Conservation (phyloP, 64 coral and sea anemone genomes). For the Montipora efflorescens region DNA sequence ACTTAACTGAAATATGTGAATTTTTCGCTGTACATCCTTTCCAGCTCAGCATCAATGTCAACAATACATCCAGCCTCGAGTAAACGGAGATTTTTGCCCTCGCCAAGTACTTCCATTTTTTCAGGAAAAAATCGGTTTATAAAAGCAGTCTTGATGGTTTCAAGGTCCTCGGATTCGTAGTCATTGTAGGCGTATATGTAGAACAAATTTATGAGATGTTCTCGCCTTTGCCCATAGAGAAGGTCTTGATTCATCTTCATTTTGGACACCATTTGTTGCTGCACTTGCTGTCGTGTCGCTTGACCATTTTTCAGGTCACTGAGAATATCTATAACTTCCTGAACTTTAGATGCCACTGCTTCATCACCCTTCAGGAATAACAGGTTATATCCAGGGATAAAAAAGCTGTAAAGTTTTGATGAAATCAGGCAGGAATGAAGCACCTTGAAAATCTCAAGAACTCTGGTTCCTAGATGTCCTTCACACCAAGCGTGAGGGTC, state of each 20-base stretch:
- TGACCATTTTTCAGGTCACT: conserved; percentile 6
- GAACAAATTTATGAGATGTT: conserved; percentile 17
- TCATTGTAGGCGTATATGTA: background rate
- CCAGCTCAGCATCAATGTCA: background rate
- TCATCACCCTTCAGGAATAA: background rate
- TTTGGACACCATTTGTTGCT: background rate
- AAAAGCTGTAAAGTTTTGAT: conserved; percentile 2
- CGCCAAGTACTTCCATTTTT: background rate
- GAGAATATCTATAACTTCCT: conserved; percentile 10
- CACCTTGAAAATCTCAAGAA: no score
- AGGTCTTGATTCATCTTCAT: background rate
- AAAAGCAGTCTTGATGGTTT: background rate
- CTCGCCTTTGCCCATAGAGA: background rate
- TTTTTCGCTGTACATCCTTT: background rate
- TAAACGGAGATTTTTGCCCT: conserved; percentile 6
- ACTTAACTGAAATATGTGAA: background rate
- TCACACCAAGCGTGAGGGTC: no score
- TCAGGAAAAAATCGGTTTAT: conserved; percentile 12
- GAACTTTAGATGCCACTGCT: background rate
- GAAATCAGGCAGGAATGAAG: background rate
- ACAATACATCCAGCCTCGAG: background rate
- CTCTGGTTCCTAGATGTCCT: no score
- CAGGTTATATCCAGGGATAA: conserved; percentile 3
- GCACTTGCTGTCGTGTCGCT: background rate
- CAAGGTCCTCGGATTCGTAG: background rate